Evolutionary conservation across 2,888 invertebrate genomes (phyloP).

Genomic region (Melanophora roralis): DNA sequence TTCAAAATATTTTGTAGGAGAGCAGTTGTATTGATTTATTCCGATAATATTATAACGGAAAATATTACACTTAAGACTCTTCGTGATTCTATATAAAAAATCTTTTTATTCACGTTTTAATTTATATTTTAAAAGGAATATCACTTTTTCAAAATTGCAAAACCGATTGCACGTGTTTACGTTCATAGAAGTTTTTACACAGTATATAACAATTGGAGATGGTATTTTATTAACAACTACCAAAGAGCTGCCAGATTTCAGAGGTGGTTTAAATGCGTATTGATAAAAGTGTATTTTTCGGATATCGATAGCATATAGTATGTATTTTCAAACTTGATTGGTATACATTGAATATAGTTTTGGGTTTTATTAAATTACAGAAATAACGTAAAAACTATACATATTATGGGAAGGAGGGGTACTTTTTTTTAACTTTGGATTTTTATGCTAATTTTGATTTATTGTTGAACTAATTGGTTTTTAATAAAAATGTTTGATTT

Average conservation of each 20-base stretch:
- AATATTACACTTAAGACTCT: background rate
- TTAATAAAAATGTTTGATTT: too few relatives aligned
- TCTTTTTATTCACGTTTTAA: background rate
- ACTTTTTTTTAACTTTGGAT: too few relatives aligned
- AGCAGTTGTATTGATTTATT: background rate
- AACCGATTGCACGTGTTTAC: constrained; percentile 41
- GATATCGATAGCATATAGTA: background rate
- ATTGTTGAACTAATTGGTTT: too few relatives aligned
- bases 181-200: background rate
- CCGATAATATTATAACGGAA: background rate
- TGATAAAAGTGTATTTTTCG: background rate
- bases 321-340: too few relatives aligned
- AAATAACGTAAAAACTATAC: too few relatives aligned
- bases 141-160: background rate
- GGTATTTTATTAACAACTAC: background rate
- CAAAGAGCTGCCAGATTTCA: background rate
- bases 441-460: too few relatives aligned
- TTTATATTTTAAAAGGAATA: background rate
- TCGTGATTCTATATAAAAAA: background rate
- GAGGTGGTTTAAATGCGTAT: background rate
- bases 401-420: too few relatives aligned
- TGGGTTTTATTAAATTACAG: too few relatives aligned
- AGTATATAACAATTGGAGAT: background rate
- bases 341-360: too few relatives aligned
- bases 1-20: background rate